Base-by-base conservation (phyloP, 2,888 invertebrate species). In the Spodoptera exigua region DNA sequence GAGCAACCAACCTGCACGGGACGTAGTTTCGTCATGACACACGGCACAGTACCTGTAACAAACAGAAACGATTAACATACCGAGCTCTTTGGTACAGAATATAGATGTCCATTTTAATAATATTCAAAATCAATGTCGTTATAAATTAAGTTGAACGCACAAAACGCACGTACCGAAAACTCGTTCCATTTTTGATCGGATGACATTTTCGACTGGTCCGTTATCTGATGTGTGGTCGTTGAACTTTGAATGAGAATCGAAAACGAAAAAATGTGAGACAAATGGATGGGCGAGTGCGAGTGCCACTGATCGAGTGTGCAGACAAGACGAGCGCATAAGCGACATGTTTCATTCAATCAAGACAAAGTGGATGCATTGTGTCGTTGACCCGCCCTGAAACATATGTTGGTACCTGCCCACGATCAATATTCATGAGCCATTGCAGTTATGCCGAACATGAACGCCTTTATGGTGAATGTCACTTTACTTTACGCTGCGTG, bases 261-360 rank as follows among this genome's bases (percentile, higher is more conserved):
- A 80, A 81, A 81, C 80, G 74, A 80, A 82, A 21, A 81, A 79
- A 80, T 79, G 69, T 68, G 69, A 74, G 70, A 71, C 65, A 55
- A 52, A 61, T 56, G 39, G 57, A 54, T 54, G 61, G 53, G 49
- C 41, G 62, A 59, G 52, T 53, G 48, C 45, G 53, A 60, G 55
- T 17, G 51, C 40, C 47, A 45, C 60, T 74, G 74, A 78, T 74
- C 67, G 68, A 74, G 66, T 68, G 63, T 66, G 67, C 74, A 78
- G 72, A 67, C 75, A 67, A 76, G 73, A 74, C 59, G 61, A 36
- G 56, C 44, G 57, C 73, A 70, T 76, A 78, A 74, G 76, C 76
- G 78, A 74, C 82, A 82, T 81, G 82, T 86, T 86, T 89, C 83
- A 86, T 89, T 91, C 84, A 91, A 90, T 90, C 87, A 89, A 87